Base-by-base conservation (phyloP, 2,797 vertebrate genomes). In the Ptychadena robeensis region DNA sequence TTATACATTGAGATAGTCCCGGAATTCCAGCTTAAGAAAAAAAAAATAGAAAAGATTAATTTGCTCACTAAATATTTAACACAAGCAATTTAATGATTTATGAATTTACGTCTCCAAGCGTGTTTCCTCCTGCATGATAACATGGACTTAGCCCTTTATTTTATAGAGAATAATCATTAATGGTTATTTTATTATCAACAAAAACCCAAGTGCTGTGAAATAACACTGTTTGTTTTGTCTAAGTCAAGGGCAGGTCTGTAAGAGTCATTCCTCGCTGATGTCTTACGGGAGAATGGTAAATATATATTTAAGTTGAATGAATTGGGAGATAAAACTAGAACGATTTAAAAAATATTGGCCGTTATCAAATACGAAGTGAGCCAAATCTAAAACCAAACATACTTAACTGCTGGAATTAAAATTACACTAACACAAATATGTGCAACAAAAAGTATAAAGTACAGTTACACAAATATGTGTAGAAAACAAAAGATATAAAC, bases 161-260 rank as follows among this genome's bases (percentile, higher is more conserved):
- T n/a, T 18, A 14, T 25, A 14, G 35, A 68, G 30, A 79, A 57
- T 57, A 57, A 37, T 78, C 40, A 66, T 37, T 68, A 79, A 69
- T 79, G 53, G 65, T 57, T 67, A 78, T 69, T 79, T 69, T 53
- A 37, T 48, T 79, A 78, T 78, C 63, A 68, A 25, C 25, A 69
- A 27, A 38, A 69, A 69, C 34, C 67, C 38, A 12, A 38, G n/a
- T 18, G 27, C 67, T 22, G 2, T 57, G 65, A 79, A 9, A 68
- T 68, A 67, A 67, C 76, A 79, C n/a, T 38, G 8, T 67, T 59
- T 53, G 4, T 53, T 44, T 76, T 74, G 12, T 63, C 32, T 35
- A 64, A 35, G 75, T 68, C 75, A 78, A 78, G 75, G 75, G 44
- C 75, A 78, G 75, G 75, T 77, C 74, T 77, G 31, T 32, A 64